Conservation (phyloP, 2,113 vertebrate genomes). For the Zapornia atra region DNA sequence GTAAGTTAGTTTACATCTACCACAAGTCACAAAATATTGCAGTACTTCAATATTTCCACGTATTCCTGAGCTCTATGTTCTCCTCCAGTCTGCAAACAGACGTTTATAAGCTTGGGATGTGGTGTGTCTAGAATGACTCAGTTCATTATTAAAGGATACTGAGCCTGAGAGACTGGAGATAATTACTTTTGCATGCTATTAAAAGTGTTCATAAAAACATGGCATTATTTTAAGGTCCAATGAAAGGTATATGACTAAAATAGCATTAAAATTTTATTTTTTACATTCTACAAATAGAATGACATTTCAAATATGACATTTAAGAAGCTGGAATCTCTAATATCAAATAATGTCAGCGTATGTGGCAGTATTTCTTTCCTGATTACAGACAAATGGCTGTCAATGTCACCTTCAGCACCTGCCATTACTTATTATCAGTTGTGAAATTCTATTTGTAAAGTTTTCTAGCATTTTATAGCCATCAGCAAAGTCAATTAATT, state of each 20-base stretch:
- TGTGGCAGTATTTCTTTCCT: neutral
- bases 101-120: neutral
- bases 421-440: slow-evolving; percentile 12
- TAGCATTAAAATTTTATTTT: slow-evolving; percentile 52
- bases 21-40: neutral
- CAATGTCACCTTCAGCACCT: slow-evolving; percentile 64
- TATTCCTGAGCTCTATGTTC: neutral
- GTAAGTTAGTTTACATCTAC: neutral
- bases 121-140: neutral
- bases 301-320: slow-evolving; percentile 58
- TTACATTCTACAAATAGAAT: slow-evolving; percentile 7
- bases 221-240: slow-evolving; percentile 54
- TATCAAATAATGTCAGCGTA: neutral
- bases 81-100: neutral
- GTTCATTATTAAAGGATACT: slow-evolving; percentile 31
- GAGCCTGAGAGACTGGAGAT: slow-evolving; percentile 28
- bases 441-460: neutral
- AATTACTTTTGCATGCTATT: slow-evolving; percentile 56
- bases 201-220: slow-evolving; percentile 48
- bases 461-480: slow-evolving; percentile 25
- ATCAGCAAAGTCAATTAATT: slow-evolving; percentile 65
- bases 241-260: slow-evolving; percentile 18
- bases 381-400: neutral
- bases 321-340: slow-evolving; percentile 24
- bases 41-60: neutral